Evolutionary conservation across 2,888 invertebrate genomes (phyloP).

Genomic region (Cheilosia pagana): DNA sequence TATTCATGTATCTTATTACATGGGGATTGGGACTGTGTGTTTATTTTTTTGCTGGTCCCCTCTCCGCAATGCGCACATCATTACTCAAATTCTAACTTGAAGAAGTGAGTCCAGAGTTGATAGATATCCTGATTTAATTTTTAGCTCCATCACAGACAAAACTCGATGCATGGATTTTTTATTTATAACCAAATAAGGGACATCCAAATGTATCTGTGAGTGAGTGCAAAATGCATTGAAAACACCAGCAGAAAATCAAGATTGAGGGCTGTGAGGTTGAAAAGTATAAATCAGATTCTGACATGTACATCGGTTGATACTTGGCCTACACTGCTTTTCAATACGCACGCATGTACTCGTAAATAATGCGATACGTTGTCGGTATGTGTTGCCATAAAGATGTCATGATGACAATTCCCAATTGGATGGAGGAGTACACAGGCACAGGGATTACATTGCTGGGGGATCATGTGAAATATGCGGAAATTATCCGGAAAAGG

Average conservation of each 20-base stretch:
- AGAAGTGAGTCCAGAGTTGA: conserved; percentile 30
- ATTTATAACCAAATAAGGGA: background rate
- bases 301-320: conserved; percentile 46
- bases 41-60: conserved; percentile 23
- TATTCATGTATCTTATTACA: background rate
- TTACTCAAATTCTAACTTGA: conserved; percentile 30
- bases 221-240: background rate
- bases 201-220: background rate
- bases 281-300: conserved; percentile 53
- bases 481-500: conserved; percentile 8
- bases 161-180: no score
- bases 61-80: conserved; percentile 37
- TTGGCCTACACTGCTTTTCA: conserved; percentile 40
- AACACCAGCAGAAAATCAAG: conserved; percentile 7
- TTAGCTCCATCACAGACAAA: no score
- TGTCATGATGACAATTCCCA: conserved; percentile 38
- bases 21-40: conserved; percentile 16
- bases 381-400: conserved; percentile 41
- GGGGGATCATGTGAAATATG: background rate
- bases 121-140: background rate
- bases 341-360: background rate
- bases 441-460: background rate
- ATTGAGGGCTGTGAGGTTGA: conserved; percentile 40
- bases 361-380: conserved; percentile 44
- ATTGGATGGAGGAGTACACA: background rate